Evolutionary conservation across 2,113 vertebrate genomes (phyloP), one percentile per base, ranked within the genome.

Genomic region (Prinia subflava): DNA sequence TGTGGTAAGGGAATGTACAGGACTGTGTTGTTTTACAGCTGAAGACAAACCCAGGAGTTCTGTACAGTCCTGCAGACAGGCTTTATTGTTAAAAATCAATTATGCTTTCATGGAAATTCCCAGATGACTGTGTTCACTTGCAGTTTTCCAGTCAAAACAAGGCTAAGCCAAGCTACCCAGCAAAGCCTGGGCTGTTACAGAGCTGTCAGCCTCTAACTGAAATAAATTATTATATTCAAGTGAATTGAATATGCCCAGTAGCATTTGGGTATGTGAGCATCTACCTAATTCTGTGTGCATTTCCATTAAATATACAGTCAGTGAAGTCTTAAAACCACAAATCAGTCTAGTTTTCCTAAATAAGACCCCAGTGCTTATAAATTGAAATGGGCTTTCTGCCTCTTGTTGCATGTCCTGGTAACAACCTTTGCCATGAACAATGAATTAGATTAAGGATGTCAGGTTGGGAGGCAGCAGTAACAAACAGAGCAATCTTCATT

Each of bases 81-180:
- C 79, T 90, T 93, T 94, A 81, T 69, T 13, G 11, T 87, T 93
- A 89, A 86, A 94, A 95, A 93, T 95, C 96, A 90, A 74, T 94
- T 95, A 87, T 92, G 89, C 91, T 93, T 95, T 92, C 91, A 47
- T 83, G 73, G 95, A 47, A 90, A 92, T 81, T 95, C 96, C 92
- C 95, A 49, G 39, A 60, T 87, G 95, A 75, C 86, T 75, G 33
- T 65, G 39, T 74, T 94, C 23, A 8, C 89, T 94, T 71, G 83
- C 86, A 90, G 17, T 95, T 95, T 97, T 92, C 91, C 86, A 87
- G 82, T 87, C 69, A 89, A 89, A 92, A 68, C 0, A 6, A 81
- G 76, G 80, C 95, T 94, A 73, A 68, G 77, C 47, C 6, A 4
- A 81, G 41, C 39, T 56, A 17, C 7, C 2, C 76, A n/a, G 86